A percentile compares a stretch with the other conserved stretches of the same genome.
These are phyloP conservation scores for Motacilla tschutschensis DNA, from an alignment of 2,113 vertebrate genomes.

Conservation along the genomic window DNA sequence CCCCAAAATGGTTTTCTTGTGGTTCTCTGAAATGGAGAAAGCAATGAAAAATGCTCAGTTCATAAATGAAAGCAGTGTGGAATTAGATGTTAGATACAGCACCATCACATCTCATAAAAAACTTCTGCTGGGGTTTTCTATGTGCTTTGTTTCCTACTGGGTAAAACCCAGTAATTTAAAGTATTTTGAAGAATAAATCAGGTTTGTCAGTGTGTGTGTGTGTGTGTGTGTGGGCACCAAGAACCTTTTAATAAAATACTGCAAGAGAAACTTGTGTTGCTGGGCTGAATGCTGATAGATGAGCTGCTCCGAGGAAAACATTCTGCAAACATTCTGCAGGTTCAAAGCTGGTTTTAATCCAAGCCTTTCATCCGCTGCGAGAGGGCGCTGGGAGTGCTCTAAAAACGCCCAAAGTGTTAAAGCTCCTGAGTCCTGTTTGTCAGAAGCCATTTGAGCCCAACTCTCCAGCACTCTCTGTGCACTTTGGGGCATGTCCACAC, in stretches of 20 bases:
- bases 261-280: neutral
- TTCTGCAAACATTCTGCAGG: neutral
- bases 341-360: neutral
- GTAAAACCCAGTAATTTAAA: neutral
- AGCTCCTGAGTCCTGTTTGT: neutral
- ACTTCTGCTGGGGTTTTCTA: neutral
- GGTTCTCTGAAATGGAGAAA: neutral
- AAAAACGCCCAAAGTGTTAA: neutral
- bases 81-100: neutral
- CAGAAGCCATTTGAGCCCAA: neutral
- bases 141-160: neutral
- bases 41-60: neutral
- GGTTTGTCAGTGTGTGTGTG: neutral
- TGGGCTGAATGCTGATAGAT: neutral
- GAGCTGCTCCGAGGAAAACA: neutral
- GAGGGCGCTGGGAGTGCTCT: neutral
- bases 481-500: neutral
- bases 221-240: neutral
- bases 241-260: neutral
- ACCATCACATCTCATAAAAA: neutral
- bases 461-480: neutral
- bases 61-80: rapidly evolving
- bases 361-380: neutral
- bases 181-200: neutral
- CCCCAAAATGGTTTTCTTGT: neutral